These are phyloP conservation scores for Cerastis rubricosa DNA, from an alignment of 2,888 invertebrate species.

Conservation along the genomic window DNA sequence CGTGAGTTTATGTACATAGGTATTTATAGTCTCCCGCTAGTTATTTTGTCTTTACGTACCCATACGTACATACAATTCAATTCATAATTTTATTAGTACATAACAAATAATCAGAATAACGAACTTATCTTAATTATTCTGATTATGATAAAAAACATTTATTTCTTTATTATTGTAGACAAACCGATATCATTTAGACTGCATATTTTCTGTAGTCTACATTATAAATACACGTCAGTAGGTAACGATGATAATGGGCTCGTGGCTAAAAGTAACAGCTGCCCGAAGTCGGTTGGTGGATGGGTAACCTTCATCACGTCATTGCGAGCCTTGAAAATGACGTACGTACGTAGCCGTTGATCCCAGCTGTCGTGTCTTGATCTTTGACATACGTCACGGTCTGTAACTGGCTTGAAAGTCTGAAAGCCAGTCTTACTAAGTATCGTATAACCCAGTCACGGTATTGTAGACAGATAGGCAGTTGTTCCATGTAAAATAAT, in stretches of 20 bases:
- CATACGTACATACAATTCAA: background rate
- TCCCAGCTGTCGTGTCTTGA: too few relatives aligned
- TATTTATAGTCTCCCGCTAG: background rate
- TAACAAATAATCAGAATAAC: constrained; percentile 1
- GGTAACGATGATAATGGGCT: background rate
- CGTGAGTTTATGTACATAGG: background rate
- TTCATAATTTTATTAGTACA: background rate
- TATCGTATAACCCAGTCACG: too few relatives aligned
- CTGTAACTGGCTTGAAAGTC: too few relatives aligned
- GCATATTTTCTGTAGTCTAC: background rate
- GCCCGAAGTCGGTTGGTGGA: too few relatives aligned
- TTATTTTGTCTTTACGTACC: background rate
- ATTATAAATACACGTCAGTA: too few relatives aligned
- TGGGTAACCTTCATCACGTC: too few relatives aligned
- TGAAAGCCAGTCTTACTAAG: too few relatives aligned
- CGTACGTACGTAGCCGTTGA: too few relatives aligned
- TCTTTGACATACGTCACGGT: too few relatives aligned
- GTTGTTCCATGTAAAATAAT: too few relatives aligned
- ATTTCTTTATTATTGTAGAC: constrained; percentile 9
- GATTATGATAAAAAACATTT: constrained; percentile 15
- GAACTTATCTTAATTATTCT: constrained; percentile 31
- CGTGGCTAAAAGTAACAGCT: background rate
- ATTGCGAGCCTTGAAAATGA: too few relatives aligned
- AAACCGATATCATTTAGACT: constrained; percentile 5
- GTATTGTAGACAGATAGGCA: too few relatives aligned